Percentiles rank a stretch among this genome's conserved stretches.
Conservation (phyloP, 2,797 vertebrate species). For the Pampus argenteus region DNA sequence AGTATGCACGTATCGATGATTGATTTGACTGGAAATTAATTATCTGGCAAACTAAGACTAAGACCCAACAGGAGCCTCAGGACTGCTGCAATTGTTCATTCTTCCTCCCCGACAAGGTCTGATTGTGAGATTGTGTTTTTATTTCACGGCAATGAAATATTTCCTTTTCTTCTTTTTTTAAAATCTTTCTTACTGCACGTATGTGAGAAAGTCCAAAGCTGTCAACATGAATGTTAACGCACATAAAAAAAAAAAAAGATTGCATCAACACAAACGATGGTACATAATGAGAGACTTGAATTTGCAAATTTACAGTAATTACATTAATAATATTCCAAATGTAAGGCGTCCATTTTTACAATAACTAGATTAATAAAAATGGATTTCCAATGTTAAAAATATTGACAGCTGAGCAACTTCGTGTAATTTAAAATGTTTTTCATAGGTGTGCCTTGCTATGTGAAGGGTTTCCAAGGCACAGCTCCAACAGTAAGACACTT, state of each 20-base stretch:
- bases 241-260: conserved; percentile 24
- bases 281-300: conserved; percentile 7
- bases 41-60: conserved; percentile 24
- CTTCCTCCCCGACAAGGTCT: neutral
- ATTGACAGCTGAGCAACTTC: conserved; percentile 19
- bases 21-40: conserved; percentile 19
- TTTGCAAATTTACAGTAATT: conserved; percentile 16
- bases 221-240: conserved; percentile 35
- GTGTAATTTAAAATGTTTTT: conserved; percentile 20
- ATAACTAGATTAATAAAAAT: neutral
- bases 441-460: conserved; percentile 30
- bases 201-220: conserved; percentile 18
- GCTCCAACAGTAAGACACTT: neutral
- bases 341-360: neutral
- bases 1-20: conserved; percentile 44
- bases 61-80: conserved; percentile 20
- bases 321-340: conserved; percentile 11
- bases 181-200: conserved; percentile 47
- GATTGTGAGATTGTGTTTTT: conserved; percentile 13
- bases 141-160: conserved; percentile 9
- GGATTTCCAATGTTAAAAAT: neutral
- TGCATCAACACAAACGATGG: conserved; percentile 20
- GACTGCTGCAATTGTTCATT: neutral
- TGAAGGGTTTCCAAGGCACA: conserved; percentile 19
- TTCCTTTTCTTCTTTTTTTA: conserved; percentile 18